Conservation (phyloP, 2,797 vertebrate species). For the Spea hammondii region DNA sequence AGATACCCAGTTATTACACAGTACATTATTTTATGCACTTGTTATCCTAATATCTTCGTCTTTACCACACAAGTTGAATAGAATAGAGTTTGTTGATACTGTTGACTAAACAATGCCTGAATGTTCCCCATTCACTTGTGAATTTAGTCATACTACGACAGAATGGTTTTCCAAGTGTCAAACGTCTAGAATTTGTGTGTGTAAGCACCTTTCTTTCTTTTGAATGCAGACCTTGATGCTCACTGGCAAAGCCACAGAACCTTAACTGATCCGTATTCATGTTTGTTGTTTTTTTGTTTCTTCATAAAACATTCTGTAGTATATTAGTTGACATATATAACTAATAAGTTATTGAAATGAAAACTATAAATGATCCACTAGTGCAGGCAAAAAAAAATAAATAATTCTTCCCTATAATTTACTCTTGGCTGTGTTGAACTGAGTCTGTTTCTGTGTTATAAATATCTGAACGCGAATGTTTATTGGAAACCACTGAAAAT, state of each 20-base stretch:
- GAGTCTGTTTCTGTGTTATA: conserved; percentile 5
- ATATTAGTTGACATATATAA: too few species aligned
- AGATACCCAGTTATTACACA: too few species aligned
- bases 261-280: too few species aligned
- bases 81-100: conserved; percentile 1
- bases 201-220: background rate
- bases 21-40: background rate
- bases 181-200: conserved; percentile 34
- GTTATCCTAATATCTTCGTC: background rate
- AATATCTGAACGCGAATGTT: conserved; percentile 12
- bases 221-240: background rate
- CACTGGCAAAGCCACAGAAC: background rate
- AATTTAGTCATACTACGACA: conserved; percentile 14
- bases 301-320: too few species aligned
- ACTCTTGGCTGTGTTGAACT: background rate
- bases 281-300: too few species aligned
- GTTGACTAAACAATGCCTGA: conserved; percentile 18
- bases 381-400: background rate
- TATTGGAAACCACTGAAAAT: conserved; percentile 13
- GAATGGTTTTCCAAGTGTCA: conserved; percentile 8
- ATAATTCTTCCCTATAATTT: conserved; percentile 14
- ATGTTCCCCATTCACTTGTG: conserved; percentile 27
- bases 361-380: background rate
- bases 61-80: background rate
- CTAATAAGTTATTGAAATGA: too few species aligned